phyloP scores from a whole-genome alignment of 2,888 invertebrate species.

The Nematopogon swammerdamellus region DNA sequence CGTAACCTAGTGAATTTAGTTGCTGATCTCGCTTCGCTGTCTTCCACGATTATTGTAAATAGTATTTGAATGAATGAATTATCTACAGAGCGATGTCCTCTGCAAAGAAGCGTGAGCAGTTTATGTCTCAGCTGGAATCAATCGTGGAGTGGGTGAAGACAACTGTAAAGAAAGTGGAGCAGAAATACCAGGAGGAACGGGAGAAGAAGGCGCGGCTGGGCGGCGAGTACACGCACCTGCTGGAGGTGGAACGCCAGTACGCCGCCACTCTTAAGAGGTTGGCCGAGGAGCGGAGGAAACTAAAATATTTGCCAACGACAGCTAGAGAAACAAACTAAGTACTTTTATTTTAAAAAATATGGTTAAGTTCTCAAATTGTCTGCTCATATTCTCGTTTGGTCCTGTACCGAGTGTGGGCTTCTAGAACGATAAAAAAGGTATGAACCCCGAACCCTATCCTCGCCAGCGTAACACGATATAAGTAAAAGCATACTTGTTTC shows the following conservation, averaged over 20 bases:
- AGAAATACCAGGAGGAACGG: constrained; percentile 43
- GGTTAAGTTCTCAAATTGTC: too few species aligned
- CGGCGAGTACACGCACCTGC: constrained; percentile 34
- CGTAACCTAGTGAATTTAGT: too few species aligned
- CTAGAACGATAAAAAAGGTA: too few species aligned
- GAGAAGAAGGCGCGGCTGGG: constrained; percentile 32
- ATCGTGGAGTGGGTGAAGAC: constrained; percentile 89
- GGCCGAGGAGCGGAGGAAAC: constrained; percentile 24
- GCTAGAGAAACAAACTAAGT: too few species aligned
- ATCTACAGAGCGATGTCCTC: constrained; percentile 76
- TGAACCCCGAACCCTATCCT: too few species aligned
- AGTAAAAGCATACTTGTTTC: too few species aligned
- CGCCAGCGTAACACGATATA: too few species aligned
- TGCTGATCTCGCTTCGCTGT: too few species aligned
- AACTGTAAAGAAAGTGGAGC: constrained; percentile 73
- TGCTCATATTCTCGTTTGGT: too few species aligned
- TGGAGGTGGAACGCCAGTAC: constrained; percentile 46
- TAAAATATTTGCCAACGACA: not conserved
- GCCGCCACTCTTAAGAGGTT: constrained; percentile 40
- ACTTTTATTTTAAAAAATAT: too few species aligned
- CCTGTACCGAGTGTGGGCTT: too few species aligned
- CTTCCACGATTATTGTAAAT: not conserved
- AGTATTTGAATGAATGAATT: constrained; percentile 1
- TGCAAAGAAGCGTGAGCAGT: constrained; percentile 77
- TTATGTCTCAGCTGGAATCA: constrained; percentile 84